A percentile compares a stretch with the other conserved stretches of the same genome.
phyloP scores from a whole-genome alignment of 2,797 vertebrate species.

The Tangara arthus region DNA sequence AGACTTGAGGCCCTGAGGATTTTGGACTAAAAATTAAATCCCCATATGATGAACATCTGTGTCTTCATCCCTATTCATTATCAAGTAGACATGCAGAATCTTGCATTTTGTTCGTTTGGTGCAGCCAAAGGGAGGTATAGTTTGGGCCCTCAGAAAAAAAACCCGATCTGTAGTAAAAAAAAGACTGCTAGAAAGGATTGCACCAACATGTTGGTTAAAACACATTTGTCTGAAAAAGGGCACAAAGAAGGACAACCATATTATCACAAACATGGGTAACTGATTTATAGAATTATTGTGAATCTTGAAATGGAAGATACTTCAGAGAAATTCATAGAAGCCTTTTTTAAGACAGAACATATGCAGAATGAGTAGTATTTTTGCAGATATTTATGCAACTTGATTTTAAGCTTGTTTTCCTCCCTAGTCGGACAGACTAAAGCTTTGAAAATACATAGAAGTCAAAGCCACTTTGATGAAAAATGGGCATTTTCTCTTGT shows the following conservation, averaged over 20 bases:
- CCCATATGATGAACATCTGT: neutral
- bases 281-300: neutral
- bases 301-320: neutral
- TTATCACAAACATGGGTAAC: neutral
- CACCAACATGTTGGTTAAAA: neutral
- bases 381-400: neutral
- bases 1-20: neutral
- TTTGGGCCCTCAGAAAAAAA: neutral
- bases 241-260: neutral
- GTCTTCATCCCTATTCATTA: neutral
- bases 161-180: neutral
- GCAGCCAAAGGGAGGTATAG: neutral
- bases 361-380: neutral
- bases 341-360: neutral
- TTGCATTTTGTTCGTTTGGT: neutral
- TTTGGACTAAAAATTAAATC: neutral
- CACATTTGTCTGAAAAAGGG: neutral
- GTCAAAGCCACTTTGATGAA: neutral
- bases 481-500: neutral
- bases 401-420: neutral
- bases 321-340: neutral
- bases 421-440: neutral
- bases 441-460: neutral
- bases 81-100: neutral
- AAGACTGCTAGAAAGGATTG: neutral